Percentiles rank a stretch among this genome's conserved stretches.
phyloP scores from a whole-genome alignment of 2,888 invertebrate species.

The Caenorhabditis sinica region DNA sequence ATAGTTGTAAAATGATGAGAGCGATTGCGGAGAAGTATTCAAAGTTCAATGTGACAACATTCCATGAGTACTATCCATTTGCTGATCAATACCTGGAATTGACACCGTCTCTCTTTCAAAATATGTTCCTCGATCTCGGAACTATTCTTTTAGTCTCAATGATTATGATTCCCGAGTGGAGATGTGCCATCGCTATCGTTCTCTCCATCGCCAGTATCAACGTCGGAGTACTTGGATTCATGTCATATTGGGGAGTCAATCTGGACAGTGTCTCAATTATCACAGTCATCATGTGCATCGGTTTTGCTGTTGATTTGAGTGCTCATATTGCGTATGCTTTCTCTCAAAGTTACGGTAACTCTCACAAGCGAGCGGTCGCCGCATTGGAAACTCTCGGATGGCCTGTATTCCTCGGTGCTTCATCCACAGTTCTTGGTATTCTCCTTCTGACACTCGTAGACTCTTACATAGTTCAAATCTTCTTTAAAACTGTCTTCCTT shows the following conservation, averaged over 20 bases:
- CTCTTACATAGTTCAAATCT: constrained; percentile 81
- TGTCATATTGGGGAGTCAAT: constrained; percentile 87
- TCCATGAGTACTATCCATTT: constrained; percentile 96
- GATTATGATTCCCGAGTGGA: constrained; percentile 93
- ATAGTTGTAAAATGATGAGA: constrained; percentile 84
- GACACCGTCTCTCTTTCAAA: constrained; percentile 84
- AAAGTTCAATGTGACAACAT: constrained; percentile 91
- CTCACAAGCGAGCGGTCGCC: constrained; percentile 71
- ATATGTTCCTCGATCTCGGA: constrained; percentile 92
- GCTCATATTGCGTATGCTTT: constrained; percentile 77
- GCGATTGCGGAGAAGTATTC: constrained; percentile 72
- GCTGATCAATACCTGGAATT: constrained; percentile 87
- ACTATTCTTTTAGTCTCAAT: constrained; percentile 96
- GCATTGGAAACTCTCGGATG: constrained; percentile 92
- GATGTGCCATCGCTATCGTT: constrained; percentile 94
- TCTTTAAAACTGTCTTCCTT: constrained; percentile 83
- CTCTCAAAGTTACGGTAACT: constrained; percentile 71
- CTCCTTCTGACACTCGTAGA: constrained; percentile 80
- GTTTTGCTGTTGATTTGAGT: constrained; percentile 89
- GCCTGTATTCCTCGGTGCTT: constrained; percentile 88
- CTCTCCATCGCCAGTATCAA: constrained; percentile 89
- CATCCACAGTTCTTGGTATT: constrained; percentile 82
- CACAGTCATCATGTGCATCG: constrained; percentile 96
- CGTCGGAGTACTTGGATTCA: constrained; percentile 82
- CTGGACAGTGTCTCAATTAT: constrained; percentile 92